Base-by-base conservation (phyloP, 1,140 invertebrate genomes). In the Caenorhabditis brenneri region DNA sequence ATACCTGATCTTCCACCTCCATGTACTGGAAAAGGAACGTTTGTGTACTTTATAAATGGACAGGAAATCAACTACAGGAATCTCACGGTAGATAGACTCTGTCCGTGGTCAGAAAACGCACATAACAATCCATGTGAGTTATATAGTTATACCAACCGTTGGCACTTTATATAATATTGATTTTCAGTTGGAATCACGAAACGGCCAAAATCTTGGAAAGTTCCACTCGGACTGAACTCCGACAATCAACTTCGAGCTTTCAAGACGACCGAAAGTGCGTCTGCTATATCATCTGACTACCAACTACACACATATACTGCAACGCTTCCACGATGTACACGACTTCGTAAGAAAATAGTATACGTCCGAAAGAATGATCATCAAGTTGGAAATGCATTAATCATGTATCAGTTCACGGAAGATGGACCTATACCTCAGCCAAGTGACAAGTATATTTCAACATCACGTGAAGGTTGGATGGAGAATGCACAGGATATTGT, bases 1-100 rank as follows among this genome's bases (percentile, higher is more conserved):
- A 53, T 84, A 9, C 83, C 83, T 0, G 69, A 58, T n/a, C 78
- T 84, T 19, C 83, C 83, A 33, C 83, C 83, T 27, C 7, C 78
- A 6, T n/a, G 33, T 19, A 31, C 33, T 12, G 24, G 15, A 22
- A 39, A 33, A 46, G 83, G 83, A 36, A 39, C n/a, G 2, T 80
- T 84, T 24, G 83, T 48, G 2, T 84, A 58, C 46, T 84, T 84
- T 53, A 36, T 84, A 0, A 33, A 79, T 22, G 51, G 53, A 36
- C 7, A 42, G 22, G 65, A 79, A 22, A 36, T 80, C 0, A 74
- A 80, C 27, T 29, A 12, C 22, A 27, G 83, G 15, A 33, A 22
- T 0, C 46, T 84, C 31, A 84, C 83, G 0, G 31, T 49, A 12
- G 83, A 84, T 65, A 78, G 51, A 31, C 55, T 84, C 7, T 46